Base-by-base conservation (phyloP, 2,888 invertebrate genomes). In the Polietes domitor region DNA sequence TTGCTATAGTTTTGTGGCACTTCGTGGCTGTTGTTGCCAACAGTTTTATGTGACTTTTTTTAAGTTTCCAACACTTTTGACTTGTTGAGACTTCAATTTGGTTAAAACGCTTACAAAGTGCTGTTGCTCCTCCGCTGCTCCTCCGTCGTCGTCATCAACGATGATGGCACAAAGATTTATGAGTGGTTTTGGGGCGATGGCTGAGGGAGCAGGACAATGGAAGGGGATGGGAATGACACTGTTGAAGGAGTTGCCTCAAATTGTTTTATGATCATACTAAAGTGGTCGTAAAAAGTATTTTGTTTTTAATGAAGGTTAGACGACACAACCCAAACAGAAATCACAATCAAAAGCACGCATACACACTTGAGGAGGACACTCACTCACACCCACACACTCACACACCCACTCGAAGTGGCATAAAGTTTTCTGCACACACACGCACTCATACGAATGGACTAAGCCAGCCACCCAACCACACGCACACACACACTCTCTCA, bases 291-390 rank as follows among this genome's bases (percentile, higher is more conserved):
- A 70, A 77, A 74, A 63, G 21, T 41, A 55, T 71, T 71, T 43
- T 72, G 21, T 77, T 65, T 70, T 72, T 77, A 80, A 65, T 65
- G 55, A 77, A 77, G 72, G 63, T 76, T 72, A 77, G 58, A 80
- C 9, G 55, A 19, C 19, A 80, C 26, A 72, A 53, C 53, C 21
- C 43, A 26, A 72, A 76, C 43, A 53, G 43, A 71, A 71, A 70
- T 61, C 61, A 61, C 61, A 61, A 61, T 17, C 61, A 61, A 61
- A 61, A 32, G 28, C 61, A 61, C 28, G 61, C 28, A 32, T 24
- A 61, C 61, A 61, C 26, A 58, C 58, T 58, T 58, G 26, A 58
- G 26, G 17, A 55, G 24, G 26, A 26, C 58, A 26, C 58, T 58
- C 26, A 58, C 26, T 26, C 61, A 32, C 28, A 28, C 61, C 0